Base-by-base conservation (phyloP, 2,888 invertebrate species). In the Ceramica pisi region DNA sequence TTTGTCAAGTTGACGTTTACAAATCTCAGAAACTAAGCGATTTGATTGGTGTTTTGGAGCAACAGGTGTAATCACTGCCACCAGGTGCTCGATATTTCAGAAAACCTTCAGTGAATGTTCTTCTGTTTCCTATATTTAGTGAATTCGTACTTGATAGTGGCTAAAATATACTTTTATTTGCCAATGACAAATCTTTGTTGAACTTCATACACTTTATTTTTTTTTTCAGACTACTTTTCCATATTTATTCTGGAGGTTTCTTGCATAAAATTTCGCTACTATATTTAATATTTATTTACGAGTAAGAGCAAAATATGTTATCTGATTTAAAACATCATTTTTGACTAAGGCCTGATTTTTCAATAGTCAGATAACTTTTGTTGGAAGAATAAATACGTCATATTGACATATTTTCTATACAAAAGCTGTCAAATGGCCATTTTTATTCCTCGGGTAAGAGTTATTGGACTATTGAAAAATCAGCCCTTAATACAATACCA, bases 61-160 rank as follows among this genome's bases (percentile, higher is more conserved):
- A n/a, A n/a, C n/a, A n/a, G n/a, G n/a, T n/a, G n/a, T n/a, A n/a
- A n/a, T n/a, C n/a, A n/a, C n/a, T n/a, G n/a, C n/a, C n/a, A n/a
- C n/a, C n/a, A n/a, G n/a, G n/a, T n/a, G n/a, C n/a, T n/a, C n/a
- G n/a, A n/a, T n/a, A n/a, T n/a, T n/a, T n/a, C n/a, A n/a, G n/a
- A n/a, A n/a, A n/a, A n/a, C n/a, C n/a, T n/a, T n/a, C n/a, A n/a
- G 79, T 86, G 77, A 78, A 70, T 65, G 57, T 56, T 31, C 44
- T n/a, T 67, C 38, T 68, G 51, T 60, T 48, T 19, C n/a, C 2
- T 48, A 21, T 14, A 48, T 5, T 35, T 23, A 60, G 5, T 61
- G 21, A 60, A 71, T 44, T 48, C 53, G 59, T 75, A 71, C 60
- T 26, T 61, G 44, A 19, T 56, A 70, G 23, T 46, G 50, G 60